Conservation (phyloP, 2,113 vertebrate species). For the Tetrax tetrax region DNA sequence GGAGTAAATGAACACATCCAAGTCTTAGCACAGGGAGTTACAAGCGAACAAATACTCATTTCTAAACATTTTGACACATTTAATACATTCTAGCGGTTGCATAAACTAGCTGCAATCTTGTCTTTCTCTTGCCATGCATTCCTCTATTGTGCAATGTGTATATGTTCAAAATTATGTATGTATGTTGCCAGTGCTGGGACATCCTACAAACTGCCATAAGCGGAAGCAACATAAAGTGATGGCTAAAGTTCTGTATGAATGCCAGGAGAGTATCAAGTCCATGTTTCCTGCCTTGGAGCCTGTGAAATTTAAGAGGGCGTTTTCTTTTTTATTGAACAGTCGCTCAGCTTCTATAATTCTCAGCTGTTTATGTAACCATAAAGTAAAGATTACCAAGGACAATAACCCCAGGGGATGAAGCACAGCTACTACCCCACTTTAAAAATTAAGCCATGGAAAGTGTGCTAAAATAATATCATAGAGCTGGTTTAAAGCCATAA, state of each 20-base stretch:
- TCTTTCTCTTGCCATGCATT: not conserved
- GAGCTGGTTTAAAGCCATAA: not conserved
- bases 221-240: not conserved
- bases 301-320: constrained; percentile 34
- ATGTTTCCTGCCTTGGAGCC: not conserved
- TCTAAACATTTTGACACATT: not conserved
- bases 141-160: not conserved
- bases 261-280: not conserved
- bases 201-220: not conserved
- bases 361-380: constrained; percentile 42
- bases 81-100: not conserved
- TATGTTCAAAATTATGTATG: not conserved
- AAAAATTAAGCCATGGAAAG: constrained; percentile 50
- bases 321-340: constrained; percentile 48
- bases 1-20: not conserved
- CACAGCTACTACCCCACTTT: constrained; percentile 24
- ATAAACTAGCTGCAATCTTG: not conserved
- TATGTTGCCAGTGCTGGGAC: not conserved
- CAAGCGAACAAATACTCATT: not conserved
- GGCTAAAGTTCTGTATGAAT: not conserved
- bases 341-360: constrained; percentile 39
- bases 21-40: not conserved
- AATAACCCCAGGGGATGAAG: constrained; percentile 24
- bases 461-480: constrained; percentile 45
- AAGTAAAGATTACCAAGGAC: constrained; percentile 42